Evolutionary conservation across 1,140 invertebrate genomes (phyloP).

Genomic region (Ladona fulva): DNA sequence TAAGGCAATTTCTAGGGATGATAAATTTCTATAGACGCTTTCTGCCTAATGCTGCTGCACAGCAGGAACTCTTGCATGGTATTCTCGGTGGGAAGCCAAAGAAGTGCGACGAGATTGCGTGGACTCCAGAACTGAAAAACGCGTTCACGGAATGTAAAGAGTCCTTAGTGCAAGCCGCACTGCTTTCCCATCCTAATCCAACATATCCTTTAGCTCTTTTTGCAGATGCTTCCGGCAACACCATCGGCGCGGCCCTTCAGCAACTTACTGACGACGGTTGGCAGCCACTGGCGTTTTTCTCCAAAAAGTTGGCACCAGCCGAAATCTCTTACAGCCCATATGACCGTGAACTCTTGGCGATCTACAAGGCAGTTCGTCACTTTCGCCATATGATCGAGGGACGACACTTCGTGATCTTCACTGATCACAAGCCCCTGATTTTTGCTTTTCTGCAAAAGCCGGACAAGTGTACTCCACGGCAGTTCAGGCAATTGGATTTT

Average conservation of each 20-base stretch:
- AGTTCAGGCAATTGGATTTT: slow-evolving; percentile 30
- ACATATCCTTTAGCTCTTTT: slow-evolving; percentile 11
- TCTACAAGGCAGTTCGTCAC: too few relatives aligned
- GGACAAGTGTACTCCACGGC: slow-evolving; percentile 28
- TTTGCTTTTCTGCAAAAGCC: too few relatives aligned
- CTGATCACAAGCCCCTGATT: too few relatives aligned
- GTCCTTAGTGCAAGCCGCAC: slow-evolving; percentile 19
- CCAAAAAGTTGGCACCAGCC: slow-evolving; percentile 23
- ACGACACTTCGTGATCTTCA: too few relatives aligned
- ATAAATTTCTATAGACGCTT: slow-evolving; percentile 25
- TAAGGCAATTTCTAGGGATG: slow-evolving; percentile 25
- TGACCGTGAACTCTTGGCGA: too few relatives aligned
- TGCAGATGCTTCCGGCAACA: slow-evolving; percentile 21
- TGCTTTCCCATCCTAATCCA: background rate
- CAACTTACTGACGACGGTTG: slow-evolving; percentile 22
- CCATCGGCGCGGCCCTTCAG: slow-evolving; percentile 24
- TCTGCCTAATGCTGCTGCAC: slow-evolving; percentile 18
- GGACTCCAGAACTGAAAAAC: slow-evolving; percentile 16
- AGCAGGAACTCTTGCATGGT: slow-evolving; percentile 17
- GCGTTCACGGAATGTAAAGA: slow-evolving; percentile 34
- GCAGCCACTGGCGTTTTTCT: slow-evolving; percentile 29
- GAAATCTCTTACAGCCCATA: slow-evolving; percentile 11
- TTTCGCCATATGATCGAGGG: too few relatives aligned
- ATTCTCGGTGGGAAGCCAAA: background rate
- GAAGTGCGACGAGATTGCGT: background rate